Conservation (phyloP, 2,113 vertebrate species). For the Rhabdomys dilectus region DNA sequence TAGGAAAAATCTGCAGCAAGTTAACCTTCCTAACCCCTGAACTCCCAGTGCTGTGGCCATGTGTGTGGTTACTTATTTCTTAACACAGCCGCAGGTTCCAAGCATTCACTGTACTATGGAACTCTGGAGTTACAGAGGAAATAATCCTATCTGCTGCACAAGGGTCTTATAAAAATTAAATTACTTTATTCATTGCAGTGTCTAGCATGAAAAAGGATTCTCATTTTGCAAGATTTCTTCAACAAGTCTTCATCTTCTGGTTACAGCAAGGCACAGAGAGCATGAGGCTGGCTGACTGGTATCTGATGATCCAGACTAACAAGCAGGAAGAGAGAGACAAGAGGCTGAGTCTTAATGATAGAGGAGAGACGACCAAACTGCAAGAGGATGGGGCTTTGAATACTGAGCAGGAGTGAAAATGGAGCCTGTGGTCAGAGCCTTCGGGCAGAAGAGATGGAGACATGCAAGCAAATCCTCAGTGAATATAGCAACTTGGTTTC, state of each 20-base stretch:
- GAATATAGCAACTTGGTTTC: constrained; percentile 23
- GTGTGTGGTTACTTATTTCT: neutral
- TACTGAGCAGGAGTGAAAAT: constrained; percentile 20
- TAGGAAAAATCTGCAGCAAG: neutral
- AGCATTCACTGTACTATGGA: neutral
- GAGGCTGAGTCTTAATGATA: neutral
- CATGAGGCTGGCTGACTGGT: neutral
- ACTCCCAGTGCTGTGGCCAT: neutral
- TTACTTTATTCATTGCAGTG: neutral
- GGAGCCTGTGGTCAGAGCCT: neutral
- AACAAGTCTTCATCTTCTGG: constrained; percentile 17
- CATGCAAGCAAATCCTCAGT: neutral
- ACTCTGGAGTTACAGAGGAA: constrained; percentile 33
- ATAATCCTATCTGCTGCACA: neutral
- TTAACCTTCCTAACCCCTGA: neutral
- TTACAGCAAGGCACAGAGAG: neutral
- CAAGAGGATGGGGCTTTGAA: neutral
- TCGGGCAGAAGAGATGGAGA: no score
- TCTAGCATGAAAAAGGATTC: constrained; percentile 22
- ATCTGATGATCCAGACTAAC: neutral
- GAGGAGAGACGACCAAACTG: neutral
- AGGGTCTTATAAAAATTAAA: constrained; percentile 1
- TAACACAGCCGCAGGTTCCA: neutral
- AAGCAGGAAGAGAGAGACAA: neutral
- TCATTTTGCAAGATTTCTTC: constrained; percentile 54